Base-by-base conservation (phyloP, 2,113 vertebrate species). In the Sciurus niger region DNA sequence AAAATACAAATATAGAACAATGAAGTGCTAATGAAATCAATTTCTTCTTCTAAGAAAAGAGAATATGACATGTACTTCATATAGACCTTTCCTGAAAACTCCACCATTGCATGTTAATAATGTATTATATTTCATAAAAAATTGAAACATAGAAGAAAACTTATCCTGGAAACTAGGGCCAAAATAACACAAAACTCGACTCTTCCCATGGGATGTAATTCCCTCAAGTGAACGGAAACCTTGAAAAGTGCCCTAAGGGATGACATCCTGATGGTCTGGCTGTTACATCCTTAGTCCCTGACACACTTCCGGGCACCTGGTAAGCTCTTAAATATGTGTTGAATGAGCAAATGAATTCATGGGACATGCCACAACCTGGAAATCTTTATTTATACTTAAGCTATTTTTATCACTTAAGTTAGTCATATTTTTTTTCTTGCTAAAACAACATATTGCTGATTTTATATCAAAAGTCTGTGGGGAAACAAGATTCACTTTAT, bases 361-460 rank as follows among this genome's bases (percentile, higher is more conserved):
- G 14, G 11, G 84, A 32, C 53, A 86, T 80, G 51, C n/a, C 72
- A 80, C 65, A 96, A 87, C 37, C 30, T 96, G 89, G 76, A 73
- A 68, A 77, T 92, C 67, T 96, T 93, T 94, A 87, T 94, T 97
- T 97, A 91, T 87, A 72, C 9, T 84, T 76, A 91, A 55, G 55
- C 53, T 95, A 80, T 97, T 97, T 97, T 93, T 97, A 90, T 94
- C 87, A 84, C 65, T 93, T 30, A 93, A 77, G 76, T 95, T 91
- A 89, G 84, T 77, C 18, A 24, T 70, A 78, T 88, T 72, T 80
- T 76, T 94, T 95, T 97, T 40, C 72, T 89, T 96, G 30, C 78
- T 97, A 92, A 97, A 97, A 90, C 83, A 96, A 97, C 95, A 96
- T 88, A 96, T 96, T 97, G 92, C 87, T 92, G 70, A 96, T 97